Base-by-base conservation (phyloP, 2,113 vertebrate genomes). In the Podarcis raffonei region DNA sequence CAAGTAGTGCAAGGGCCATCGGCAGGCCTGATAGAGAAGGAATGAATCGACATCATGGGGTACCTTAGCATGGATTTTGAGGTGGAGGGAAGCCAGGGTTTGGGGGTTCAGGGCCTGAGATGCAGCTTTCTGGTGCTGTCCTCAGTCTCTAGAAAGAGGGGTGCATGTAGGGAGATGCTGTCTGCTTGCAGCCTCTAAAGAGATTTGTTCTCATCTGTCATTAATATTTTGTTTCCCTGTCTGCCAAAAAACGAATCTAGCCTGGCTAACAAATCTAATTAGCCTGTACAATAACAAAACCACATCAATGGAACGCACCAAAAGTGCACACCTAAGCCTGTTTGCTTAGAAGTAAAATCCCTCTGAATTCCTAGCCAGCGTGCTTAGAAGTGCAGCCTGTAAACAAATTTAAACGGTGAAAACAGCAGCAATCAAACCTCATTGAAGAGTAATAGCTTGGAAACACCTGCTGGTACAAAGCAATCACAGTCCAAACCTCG, bases 1-100 rank as follows among this genome's bases (percentile, higher is more conserved):
- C 89, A 0, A 0, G 23, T 1, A 5, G 30, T 12, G 57, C 69
- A n/a, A 1, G n/a, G 13, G 35, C 71, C 6, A 0, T 3, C 7
- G 69, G 1, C 18, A n/a, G 18, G 27, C 35, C 57, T 62, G 9
- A 2, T n/a, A 16, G 30, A 22, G 13, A 48, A 2, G 6, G 2
- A 5, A 7, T 57, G 42, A 35, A 18, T 30, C 4, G 18, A 35
- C 8, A 72, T 22, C 4, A 0, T 0, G 23, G 13, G 8, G 68
- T 66, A 22, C 35, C 23, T 0, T 30, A 62, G 15, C 59, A 62
- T 18, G 16, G 59, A 20, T 15, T 62, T 62, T 3, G 59, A 20
- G 59, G 15, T 62, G 59, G 59, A 53, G 59, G 59, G 59, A 62
- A 62, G 59, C 32, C 65, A 65, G 4, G 2, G 2, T 7, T 75